A percentile compares a stretch with the other conserved stretches of the same genome.
Conservation (phyloP, 2,888 invertebrate species). For the Drosophila phalerata region DNA sequence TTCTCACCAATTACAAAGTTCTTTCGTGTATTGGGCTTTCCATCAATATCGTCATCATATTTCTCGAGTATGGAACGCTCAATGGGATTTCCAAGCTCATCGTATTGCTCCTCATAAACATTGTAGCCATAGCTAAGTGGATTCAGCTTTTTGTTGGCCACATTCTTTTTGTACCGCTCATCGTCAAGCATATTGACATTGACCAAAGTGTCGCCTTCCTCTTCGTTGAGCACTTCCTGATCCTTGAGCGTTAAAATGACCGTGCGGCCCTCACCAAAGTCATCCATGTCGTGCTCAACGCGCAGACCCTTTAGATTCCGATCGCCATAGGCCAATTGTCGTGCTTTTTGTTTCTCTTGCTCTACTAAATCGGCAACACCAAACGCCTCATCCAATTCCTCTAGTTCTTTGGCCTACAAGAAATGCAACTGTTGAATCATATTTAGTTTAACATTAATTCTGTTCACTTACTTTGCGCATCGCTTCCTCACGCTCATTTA, state of each 20-base stretch:
- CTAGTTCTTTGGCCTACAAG: constrained; percentile 94
- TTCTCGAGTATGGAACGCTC: constrained; percentile 92
- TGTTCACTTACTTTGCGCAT: constrained; percentile 87
- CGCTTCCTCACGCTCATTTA: constrained; percentile 93
- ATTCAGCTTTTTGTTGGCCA: constrained; percentile 93
- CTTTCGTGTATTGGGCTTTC: constrained; percentile 87
- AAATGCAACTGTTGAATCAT: background rate
- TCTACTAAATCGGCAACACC: constrained; percentile 94
- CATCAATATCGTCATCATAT: constrained; percentile 94
- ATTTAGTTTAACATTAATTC: background rate
- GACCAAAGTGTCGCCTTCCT: constrained; percentile 94
- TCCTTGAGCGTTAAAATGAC: constrained; percentile 97
- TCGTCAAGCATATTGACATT: constrained; percentile 96
- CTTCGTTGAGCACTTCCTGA: constrained; percentile 94
- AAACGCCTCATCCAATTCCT: constrained; percentile 98
- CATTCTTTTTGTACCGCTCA: constrained; percentile 94
- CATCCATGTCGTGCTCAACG: constrained; percentile 92
- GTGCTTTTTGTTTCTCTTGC: constrained; percentile 89
- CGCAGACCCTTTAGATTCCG: constrained; percentile 92
- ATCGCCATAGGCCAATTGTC: constrained; percentile 88
- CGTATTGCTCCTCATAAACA: constrained; percentile 92
- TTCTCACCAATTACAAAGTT: constrained; percentile 92
- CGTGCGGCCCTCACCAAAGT: constrained; percentile 91
- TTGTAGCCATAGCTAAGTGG: constrained; percentile 93
- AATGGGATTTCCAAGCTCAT: constrained; percentile 89